These are phyloP conservation scores for Schizopygopsis malacanthus DNA, from an alignment of 2,797 vertebrate species.

Conservation along the genomic window DNA sequence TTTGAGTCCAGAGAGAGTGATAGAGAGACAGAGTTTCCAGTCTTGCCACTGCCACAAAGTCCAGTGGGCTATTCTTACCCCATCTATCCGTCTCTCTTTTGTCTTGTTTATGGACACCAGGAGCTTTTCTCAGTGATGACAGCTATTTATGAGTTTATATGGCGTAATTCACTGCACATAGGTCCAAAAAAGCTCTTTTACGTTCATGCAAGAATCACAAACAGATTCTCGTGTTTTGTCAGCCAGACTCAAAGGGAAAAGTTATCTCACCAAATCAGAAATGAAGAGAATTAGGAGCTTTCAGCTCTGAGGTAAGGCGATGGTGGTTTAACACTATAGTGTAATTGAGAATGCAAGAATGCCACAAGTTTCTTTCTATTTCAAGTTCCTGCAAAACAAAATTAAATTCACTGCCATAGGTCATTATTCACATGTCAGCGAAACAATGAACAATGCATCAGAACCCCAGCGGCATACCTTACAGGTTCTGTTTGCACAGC, in stretches of 20 bases:
- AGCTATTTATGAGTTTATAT: slow-evolving; percentile 35
- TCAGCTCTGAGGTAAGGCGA: neutral
- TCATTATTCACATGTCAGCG: slow-evolving; percentile 53
- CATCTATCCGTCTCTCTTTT: slow-evolving; percentile 16
- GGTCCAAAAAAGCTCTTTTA: slow-evolving; percentile 24
- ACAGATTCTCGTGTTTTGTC: slow-evolving; percentile 8
- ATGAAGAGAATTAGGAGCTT: neutral
- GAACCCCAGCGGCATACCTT: slow-evolving; percentile 51
- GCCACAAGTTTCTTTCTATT: slow-evolving; percentile 52
- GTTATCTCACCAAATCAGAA: neutral
- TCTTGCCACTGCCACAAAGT: slow-evolving; percentile 38
- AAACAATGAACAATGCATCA: slow-evolving; percentile 64
- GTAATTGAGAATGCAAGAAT: slow-evolving; percentile 38
- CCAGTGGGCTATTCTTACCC: slow-evolving; percentile 24
- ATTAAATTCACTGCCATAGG: slow-evolving; percentile 50
- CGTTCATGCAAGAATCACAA: neutral
- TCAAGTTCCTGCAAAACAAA: slow-evolving; percentile 56
- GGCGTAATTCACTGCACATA: neutral
- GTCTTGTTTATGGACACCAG: slow-evolving; percentile 13
- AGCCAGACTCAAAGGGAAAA: neutral
- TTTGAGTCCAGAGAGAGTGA: slow-evolving; percentile 23
- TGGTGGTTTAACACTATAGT: slow-evolving; percentile 25
- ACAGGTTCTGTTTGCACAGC: slow-evolving; percentile 20
- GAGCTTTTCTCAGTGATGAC: slow-evolving; percentile 30
- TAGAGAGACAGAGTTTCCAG: neutral